Base-by-base conservation (phyloP, 37 sponge, comb jelly and placozoan species). In the Theonella swinhoei region DNA sequence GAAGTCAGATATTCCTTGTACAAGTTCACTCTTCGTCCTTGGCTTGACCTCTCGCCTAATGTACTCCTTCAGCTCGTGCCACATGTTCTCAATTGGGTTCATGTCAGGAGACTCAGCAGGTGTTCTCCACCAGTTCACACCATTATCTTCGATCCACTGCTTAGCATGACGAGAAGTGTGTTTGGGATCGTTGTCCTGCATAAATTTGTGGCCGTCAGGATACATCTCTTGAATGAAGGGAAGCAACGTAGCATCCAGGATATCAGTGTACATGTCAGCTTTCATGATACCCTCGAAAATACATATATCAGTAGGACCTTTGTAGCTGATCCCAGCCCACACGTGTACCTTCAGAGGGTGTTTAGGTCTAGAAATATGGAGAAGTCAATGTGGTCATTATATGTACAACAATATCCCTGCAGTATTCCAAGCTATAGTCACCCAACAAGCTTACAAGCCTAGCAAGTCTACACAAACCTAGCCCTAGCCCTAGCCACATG, bases 321-420 rank as follows among this genome's bases (percentile, higher is more conserved):
- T 37, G 19, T 36, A 9, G 29, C 82, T 81, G 32, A 71, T 81
- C 17, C 72, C 82, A 29, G 72, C 82, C 82, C 82, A 81, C 9
- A 69, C 82, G 43, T 81, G 82, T 24, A 81, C 82, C 62, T 81
- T 81, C 17, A 70, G 33, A 32, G 82, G 82, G 29, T 81, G 82
- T 60, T 81, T 81, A 24, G 82, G 43, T 31, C 82, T 69, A n/a
- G n/a, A n/a, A n/a, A n/a, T n/a, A n/a, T n/a, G n/a, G n/a, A n/a
- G n/a, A n/a, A n/a, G n/a, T n/a, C n/a, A n/a, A n/a, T n/a, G n/a
- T n/a, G n/a, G n/a, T n/a, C n/a, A n/a, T n/a, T n/a, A n/a, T n/a
- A n/a, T n/a, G n/a, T n/a, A n/a, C n/a, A n/a, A n/a, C n/a, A n/a
- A n/a, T n/a, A n/a, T n/a, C n/a, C n/a, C n/a, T n/a, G n/a, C n/a